These are phyloP conservation scores for Eristalis tenax DNA, from an alignment of 2,888 invertebrate genomes.

Conservation along the genomic window DNA sequence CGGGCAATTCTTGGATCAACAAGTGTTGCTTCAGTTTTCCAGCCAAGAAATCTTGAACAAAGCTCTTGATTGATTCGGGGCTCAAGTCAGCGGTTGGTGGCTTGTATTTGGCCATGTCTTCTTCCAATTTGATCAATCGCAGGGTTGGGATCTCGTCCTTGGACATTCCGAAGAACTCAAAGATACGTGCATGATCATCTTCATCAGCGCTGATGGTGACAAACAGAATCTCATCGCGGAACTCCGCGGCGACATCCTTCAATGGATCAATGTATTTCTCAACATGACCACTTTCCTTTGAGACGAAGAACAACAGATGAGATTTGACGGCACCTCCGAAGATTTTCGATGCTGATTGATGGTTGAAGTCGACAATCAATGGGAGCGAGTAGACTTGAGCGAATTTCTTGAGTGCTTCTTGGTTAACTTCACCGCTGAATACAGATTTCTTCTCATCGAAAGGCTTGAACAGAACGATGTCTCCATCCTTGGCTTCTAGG, in stretches of 20 bases:
- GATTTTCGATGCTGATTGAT: constrained; percentile 98
- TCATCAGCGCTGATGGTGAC: constrained; percentile 97
- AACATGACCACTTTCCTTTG: constrained; percentile 93
- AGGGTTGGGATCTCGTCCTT: constrained; percentile 95
- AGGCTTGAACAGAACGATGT: constrained; percentile 95
- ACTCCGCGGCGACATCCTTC: constrained; percentile 92
- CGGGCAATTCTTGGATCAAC: constrained; percentile 95
- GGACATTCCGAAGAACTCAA: constrained; percentile 99
- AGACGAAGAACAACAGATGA: constrained; percentile 97
- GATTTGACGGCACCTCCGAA: constrained; percentile 99
- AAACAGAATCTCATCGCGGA: constrained; percentile 95
- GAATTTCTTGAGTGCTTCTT: constrained; percentile 90
- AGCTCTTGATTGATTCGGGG: constrained; percentile 83
- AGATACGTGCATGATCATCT: constrained; percentile 96
- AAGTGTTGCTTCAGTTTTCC: constrained; percentile 97
- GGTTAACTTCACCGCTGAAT: constrained; percentile 86
- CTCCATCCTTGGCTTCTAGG: constrained; percentile 89
- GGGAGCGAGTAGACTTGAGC: constrained; percentile 92
- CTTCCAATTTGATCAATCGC: constrained; percentile 95
- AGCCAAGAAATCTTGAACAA: constrained; percentile 94
- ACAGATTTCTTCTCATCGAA: constrained; percentile 92
- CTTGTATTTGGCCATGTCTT: constrained; percentile 99
- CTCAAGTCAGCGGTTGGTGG: constrained; percentile 84
- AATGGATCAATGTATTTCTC: constrained; percentile 90
- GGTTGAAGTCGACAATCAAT: constrained; percentile 96